Conservation (phyloP, 2,113 vertebrate genomes). For the Chaetodon auriga region DNA sequence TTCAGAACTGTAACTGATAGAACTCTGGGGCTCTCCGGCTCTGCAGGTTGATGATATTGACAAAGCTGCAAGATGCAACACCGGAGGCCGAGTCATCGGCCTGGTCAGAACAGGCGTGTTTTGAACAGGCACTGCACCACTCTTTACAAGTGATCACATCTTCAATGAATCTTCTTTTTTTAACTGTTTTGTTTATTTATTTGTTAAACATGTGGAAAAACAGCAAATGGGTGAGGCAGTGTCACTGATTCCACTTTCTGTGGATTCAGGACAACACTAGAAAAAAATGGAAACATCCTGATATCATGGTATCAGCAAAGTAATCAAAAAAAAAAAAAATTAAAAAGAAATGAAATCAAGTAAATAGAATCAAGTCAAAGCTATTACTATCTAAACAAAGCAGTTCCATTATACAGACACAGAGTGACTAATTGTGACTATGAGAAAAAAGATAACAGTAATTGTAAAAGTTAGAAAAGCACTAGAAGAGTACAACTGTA, state of each 20-base stretch:
- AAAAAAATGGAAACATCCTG: not conserved
- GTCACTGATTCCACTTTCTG: not conserved
- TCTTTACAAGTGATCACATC: not conserved
- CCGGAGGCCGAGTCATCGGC: no score
- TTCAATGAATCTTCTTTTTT: not conserved
- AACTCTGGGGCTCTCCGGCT: no score
- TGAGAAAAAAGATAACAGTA: slow-evolving; percentile 28
- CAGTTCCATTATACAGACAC: not conserved
- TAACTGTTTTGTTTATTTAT: not conserved
- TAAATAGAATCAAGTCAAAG: not conserved
- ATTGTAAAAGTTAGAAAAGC: slow-evolving; percentile 32
- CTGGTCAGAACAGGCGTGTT: no score
- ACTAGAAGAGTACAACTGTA: not conserved
- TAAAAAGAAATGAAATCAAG: not conserved
- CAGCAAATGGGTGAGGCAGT: not conserved
- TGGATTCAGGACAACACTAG: not conserved
- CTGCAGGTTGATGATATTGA: no score
- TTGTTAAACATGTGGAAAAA: not conserved
- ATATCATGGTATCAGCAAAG: not conserved
- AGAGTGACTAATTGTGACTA: not conserved
- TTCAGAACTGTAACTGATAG: no score
- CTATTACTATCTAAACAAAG: not conserved
- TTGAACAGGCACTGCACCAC: no score
- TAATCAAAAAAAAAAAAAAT: not conserved
- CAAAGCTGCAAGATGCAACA: no score